phyloP scores from a whole-genome alignment of 2,797 vertebrate species.

The Salarias fasciatus region DNA sequence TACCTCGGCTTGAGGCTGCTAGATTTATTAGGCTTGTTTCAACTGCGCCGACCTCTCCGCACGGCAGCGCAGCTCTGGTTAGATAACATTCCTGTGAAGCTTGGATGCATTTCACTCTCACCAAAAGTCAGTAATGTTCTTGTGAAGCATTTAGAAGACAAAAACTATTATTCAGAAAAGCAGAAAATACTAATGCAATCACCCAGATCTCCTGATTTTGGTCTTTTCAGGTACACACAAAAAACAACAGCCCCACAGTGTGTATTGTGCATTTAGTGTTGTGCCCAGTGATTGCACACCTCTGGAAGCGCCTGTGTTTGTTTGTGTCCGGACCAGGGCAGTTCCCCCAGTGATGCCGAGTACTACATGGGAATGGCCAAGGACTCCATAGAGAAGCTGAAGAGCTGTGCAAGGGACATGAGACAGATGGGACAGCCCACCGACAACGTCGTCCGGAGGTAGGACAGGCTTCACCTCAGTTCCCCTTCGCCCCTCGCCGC shows the following conservation, averaged over 20 bases:
- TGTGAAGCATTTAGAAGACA: no score
- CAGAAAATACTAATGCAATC: no score
- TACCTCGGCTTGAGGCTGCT: not conserved
- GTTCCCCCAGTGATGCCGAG: slow-evolving; percentile 56
- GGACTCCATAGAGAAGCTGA: slow-evolving; percentile 72
- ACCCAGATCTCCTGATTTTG: no score
- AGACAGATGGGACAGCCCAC: slow-evolving; percentile 68
- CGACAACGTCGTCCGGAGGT: slow-evolving; percentile 74
- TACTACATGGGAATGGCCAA: slow-evolving; percentile 65
- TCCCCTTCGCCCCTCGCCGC: not conserved
- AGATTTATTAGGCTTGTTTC: slow-evolving; percentile 9
- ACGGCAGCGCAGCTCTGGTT: not conserved
- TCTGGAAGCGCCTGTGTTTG: no score
- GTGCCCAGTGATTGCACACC: no score
- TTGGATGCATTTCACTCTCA: not conserved
- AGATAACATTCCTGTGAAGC: not conserved
- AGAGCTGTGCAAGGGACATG: slow-evolving; percentile 57
- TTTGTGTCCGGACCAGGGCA: slow-evolving; percentile 52
- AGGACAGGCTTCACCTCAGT: slow-evolving; percentile 6
- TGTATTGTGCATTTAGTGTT: no score
- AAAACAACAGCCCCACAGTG: no score
- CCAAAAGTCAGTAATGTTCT: no score
- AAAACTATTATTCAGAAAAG: no score
- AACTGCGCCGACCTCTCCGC: not conserved
- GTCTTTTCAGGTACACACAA: no score